A percentile compares a stretch with the other conserved stretches of the same genome.
phyloP scores from a whole-genome alignment of 2,797 vertebrate genomes.

The Vultur gryphus region DNA sequence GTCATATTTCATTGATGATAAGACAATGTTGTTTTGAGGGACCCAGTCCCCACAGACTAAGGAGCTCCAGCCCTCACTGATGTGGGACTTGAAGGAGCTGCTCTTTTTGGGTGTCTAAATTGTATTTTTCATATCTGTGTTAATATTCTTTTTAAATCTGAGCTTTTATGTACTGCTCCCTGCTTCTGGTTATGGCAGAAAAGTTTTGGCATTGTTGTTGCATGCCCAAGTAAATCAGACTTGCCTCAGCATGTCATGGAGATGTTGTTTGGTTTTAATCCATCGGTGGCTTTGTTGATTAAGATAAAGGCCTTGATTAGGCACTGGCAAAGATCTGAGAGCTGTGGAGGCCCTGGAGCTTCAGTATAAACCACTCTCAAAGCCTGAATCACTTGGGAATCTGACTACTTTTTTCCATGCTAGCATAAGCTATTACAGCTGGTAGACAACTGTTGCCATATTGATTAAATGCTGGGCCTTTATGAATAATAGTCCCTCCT shows the following conservation, averaged over 20 bases:
- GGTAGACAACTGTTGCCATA: slow-evolving; percentile 12
- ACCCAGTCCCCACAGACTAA: background rate
- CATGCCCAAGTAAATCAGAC: background rate
- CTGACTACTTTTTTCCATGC: slow-evolving; percentile 17
- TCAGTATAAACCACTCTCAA: background rate
- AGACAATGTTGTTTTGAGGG: background rate
- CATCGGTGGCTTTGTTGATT: slow-evolving; percentile 10
- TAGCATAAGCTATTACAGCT: background rate
- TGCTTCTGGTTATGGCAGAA: background rate
- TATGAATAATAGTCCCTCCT: background rate
- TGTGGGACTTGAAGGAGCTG: background rate
- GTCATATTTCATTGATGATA: background rate
- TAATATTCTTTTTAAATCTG: background rate
- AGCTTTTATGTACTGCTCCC: background rate
- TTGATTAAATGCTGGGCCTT: background rate
- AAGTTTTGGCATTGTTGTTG: background rate
- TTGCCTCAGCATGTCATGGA: background rate
- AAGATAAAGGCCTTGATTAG: slow-evolving; percentile 40
- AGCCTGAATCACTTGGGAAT: background rate
- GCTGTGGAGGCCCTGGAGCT: background rate
- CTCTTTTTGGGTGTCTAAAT: background rate
- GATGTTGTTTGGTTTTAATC: slow-evolving; percentile 32
- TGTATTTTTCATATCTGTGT: background rate
- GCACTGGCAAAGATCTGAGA: slow-evolving; percentile 15
- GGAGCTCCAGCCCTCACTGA: background rate